Conservation (phyloP, 2,888 invertebrate genomes). For the Amphimallon solstitiale region DNA sequence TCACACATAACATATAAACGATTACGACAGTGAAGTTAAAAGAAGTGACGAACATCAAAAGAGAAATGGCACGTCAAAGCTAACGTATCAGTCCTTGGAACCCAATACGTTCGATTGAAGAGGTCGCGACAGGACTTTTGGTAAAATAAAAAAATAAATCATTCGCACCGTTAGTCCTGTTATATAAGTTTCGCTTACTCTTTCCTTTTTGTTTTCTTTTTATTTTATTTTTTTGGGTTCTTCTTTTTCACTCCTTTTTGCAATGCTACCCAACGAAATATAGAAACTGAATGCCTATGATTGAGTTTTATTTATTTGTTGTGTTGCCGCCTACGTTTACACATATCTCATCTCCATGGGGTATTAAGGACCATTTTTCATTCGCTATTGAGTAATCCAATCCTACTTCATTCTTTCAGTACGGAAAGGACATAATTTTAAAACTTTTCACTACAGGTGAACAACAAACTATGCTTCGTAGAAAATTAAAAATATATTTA, state of each 20-base stretch:
- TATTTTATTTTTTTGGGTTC: neutral
- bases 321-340: slow-evolving; percentile 26
- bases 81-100: slow-evolving; percentile 20
- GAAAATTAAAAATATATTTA: no score
- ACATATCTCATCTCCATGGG: slow-evolving; percentile 30
- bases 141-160: slow-evolving; percentile 30
- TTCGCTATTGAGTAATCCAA: slow-evolving; percentile 18
- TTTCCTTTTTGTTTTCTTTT: slow-evolving; percentile 13
- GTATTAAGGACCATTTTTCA: slow-evolving; percentile 23
- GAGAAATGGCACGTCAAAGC: slow-evolving; percentile 24
- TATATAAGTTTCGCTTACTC: slow-evolving; percentile 17
- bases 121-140: slow-evolving; percentile 18
- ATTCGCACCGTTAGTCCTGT: slow-evolving; percentile 28
- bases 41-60: slow-evolving; percentile 30
- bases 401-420: slow-evolving; percentile 4
- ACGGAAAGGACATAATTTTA: slow-evolving; percentile 7
- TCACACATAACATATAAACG: slow-evolving; percentile 12
- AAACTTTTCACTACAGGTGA: neutral
- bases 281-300: slow-evolving; percentile 20
- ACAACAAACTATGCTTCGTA: no score
- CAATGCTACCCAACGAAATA: slow-evolving; percentile 20
- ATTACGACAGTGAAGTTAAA: slow-evolving; percentile 17
- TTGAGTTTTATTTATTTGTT: slow-evolving; percentile 32
- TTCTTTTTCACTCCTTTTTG: slow-evolving; percentile 7
- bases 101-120: slow-evolving; percentile 23